A percentile compares a stretch with the other conserved stretches of the same genome.
phyloP scores from a whole-genome alignment of 2,888 invertebrate genomes.

The Watsonalla binaria region DNA sequence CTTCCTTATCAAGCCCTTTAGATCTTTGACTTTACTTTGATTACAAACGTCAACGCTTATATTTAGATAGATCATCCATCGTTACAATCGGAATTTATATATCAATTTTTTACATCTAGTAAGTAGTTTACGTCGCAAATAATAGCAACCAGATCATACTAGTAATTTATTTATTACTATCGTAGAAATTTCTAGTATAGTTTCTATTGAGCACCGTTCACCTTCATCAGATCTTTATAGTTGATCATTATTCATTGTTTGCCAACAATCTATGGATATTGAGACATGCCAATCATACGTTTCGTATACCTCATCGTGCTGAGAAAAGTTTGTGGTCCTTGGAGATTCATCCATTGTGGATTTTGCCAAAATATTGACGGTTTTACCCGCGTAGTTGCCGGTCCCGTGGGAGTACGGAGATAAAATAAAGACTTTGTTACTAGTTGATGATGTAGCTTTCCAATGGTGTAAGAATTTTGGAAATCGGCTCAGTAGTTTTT shows the following conservation, averaged over 20 bases:
- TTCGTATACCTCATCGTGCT: neutral
- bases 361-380: too few species aligned
- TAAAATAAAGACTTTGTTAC: too few species aligned
- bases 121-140: too few species aligned
- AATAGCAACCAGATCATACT: too few species aligned
- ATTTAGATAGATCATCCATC: neutral
- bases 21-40: constrained; percentile 6
- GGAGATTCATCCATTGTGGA: neutral
- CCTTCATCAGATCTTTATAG: neutral
- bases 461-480: too few species aligned
- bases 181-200: too few species aligned
- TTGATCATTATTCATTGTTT: constrained; percentile 1
- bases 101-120: too few species aligned
- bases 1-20: constrained; percentile 28
- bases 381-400: too few species aligned
- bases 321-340: neutral
- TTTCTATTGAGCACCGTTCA: neutral
- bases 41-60: neutral
- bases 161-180: too few species aligned
- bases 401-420: too few species aligned
- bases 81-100: neutral
- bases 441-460: too few species aligned
- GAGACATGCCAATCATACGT: neutral
- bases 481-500: too few species aligned
- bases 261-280: neutral